Percentiles rank a stretch among this genome's conserved stretches.
These are phyloP conservation scores for Nylanderia fulva DNA, from an alignment of 1,140 invertebrate genomes.

Conservation along the genomic window DNA sequence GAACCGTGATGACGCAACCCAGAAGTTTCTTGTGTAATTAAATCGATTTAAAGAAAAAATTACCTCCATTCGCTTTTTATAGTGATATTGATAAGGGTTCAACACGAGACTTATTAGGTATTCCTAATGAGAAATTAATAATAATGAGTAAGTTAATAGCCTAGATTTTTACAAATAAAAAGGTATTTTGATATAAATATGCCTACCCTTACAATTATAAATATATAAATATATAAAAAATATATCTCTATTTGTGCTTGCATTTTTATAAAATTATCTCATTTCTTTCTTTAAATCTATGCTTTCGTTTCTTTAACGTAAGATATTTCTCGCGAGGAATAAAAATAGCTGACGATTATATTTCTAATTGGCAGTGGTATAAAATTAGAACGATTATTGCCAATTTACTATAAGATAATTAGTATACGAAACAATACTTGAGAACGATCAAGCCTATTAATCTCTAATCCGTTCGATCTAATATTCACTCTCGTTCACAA, in stretches of 20 bases:
- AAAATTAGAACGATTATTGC: neutral
- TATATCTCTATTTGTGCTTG: neutral
- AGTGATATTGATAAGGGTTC: neutral
- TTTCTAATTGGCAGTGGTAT: neutral
- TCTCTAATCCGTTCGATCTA: conserved; percentile 27
- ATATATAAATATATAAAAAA: neutral
- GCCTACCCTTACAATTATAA: neutral
- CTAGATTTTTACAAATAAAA: neutral
- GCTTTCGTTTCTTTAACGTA: neutral
- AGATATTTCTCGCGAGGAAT: neutral
- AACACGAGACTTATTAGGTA: neutral
- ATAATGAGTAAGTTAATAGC: neutral
- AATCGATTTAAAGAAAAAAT: neutral
- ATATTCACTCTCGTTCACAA: neutral
- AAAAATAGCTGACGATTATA: neutral
- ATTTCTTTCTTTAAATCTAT: neutral
- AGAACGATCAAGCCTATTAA: neutral
- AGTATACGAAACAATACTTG: neutral
- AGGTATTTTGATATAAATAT: neutral
- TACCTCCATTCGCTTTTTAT: neutral
- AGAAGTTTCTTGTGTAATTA: conserved; percentile 1
- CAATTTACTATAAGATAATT: conserved; percentile 10
- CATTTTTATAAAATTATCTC: neutral
- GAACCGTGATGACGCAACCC: conserved; percentile 11
- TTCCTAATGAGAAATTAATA: neutral